phyloP scores from a whole-genome alignment of 2,797 vertebrate genomes.

The Acomys russatus region DNA sequence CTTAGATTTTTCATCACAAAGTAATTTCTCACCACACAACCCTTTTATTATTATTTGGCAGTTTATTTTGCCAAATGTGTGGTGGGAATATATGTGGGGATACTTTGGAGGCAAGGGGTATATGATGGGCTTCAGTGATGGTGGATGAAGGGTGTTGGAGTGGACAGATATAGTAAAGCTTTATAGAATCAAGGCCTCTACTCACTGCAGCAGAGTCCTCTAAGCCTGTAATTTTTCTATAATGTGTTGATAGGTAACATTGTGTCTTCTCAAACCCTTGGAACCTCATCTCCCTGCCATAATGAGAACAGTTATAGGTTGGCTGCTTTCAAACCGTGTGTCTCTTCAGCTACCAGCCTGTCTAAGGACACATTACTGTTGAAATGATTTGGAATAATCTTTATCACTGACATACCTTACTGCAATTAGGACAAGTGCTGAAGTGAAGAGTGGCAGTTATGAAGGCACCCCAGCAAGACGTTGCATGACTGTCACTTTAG shows the following conservation, averaged over 20 bases:
- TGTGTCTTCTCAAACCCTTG: constrained; percentile 64
- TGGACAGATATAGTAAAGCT: neutral
- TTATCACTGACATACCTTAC: constrained; percentile 67
- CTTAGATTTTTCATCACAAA: constrained; percentile 75
- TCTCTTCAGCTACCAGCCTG: constrained; percentile 53
- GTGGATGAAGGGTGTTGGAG: constrained; percentile 61
- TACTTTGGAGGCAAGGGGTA: neutral
- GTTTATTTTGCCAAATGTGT: constrained; percentile 61
- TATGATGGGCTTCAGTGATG: constrained; percentile 45
- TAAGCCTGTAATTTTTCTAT: constrained; percentile 69
- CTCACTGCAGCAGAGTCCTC: constrained; percentile 58
- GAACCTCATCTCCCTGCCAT: constrained; percentile 53
- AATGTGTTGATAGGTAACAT: constrained; percentile 74
- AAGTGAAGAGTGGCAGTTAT: constrained; percentile 75
- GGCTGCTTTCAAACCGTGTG: constrained; percentile 63
- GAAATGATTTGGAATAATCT: constrained; percentile 75
- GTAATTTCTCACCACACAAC: constrained; percentile 35
- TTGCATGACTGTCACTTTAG: constrained; percentile 73
- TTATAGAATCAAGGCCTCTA: constrained; percentile 44
- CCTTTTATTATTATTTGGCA: constrained; percentile 69
- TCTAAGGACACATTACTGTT: constrained; percentile 73
- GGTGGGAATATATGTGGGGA: neutral
- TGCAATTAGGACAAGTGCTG: constrained; percentile 75
- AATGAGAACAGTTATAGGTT: constrained; percentile 56
- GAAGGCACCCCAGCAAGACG: constrained; percentile 64